Evolutionary conservation across 2,797 vertebrate genomes (phyloP).

Genomic region (Clarias platycephalus): DNA sequence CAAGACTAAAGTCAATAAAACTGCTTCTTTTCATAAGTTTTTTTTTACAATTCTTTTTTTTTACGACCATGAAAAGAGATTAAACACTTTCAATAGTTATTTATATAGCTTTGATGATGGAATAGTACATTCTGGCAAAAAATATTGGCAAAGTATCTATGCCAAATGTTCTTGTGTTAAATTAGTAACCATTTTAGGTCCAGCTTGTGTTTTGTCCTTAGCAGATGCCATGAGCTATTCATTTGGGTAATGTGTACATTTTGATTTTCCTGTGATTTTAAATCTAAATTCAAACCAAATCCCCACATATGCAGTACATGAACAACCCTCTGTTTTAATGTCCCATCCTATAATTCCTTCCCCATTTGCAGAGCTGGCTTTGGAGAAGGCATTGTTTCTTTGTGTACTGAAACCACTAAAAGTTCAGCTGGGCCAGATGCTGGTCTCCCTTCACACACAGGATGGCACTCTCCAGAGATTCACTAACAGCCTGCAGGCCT

Average conservation of each 20-base stretch:
- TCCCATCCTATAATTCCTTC: background rate
- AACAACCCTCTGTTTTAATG: background rate
- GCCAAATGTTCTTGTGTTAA: background rate
- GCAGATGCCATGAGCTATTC: constrained; percentile 20
- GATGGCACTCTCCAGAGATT: constrained; percentile 78
- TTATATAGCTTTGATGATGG: background rate
- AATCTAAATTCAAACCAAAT: background rate
- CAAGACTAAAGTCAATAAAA: background rate
- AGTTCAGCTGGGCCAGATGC: constrained; percentile 69
- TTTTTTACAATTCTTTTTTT: background rate
- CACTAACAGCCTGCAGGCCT: constrained; percentile 71
- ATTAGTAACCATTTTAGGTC: background rate
- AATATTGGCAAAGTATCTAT: background rate
- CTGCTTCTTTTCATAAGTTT: background rate
- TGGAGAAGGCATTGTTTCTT: constrained; percentile 85
- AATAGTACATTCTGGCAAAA: background rate
- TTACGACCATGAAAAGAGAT: background rate
- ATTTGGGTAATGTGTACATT: background rate
- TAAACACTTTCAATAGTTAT: background rate
- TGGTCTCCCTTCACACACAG: constrained; percentile 67
- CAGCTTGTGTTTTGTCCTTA: constrained; percentile 4
- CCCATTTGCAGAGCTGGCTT: constrained; percentile 70
- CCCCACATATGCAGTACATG: background rate
- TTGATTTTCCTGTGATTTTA: background rate
- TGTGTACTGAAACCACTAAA: constrained; percentile 82